These are phyloP conservation scores for Jordanella pulchra DNA, from an alignment of 2,797 vertebrate genomes.

Conservation along the genomic window DNA sequence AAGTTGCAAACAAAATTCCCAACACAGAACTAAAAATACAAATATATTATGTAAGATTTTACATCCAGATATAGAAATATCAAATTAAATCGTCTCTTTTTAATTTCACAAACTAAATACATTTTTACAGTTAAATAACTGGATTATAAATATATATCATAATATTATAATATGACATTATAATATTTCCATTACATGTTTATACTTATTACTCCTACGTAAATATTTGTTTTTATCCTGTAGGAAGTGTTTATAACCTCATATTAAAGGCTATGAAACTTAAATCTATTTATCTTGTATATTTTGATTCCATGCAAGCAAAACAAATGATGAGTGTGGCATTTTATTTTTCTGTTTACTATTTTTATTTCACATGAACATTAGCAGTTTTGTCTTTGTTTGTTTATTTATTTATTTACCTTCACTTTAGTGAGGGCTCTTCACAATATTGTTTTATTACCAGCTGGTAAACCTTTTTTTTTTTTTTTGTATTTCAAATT, in stretches of 20 bases:
- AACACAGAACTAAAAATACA: neutral
- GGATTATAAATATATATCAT: neutral
- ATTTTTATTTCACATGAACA: neutral
- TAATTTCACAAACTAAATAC: too few relatives aligned
- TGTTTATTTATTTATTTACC: neutral
- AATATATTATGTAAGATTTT: neutral
- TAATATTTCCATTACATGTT: neutral
- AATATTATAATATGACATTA: too few relatives aligned
- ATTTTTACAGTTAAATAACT: too few relatives aligned
- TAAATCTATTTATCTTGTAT: too few relatives aligned
- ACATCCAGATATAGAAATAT: neutral
- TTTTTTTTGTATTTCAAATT: neutral
- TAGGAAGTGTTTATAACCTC: neutral
- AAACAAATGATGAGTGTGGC: neutral
- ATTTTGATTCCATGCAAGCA: neutral
- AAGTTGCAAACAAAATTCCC: neutral
- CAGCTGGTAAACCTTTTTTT: neutral
- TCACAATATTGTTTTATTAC: neutral
- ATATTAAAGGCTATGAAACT: neutral
- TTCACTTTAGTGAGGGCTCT: neutral
- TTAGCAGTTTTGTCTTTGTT: neutral
- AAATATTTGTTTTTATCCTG: neutral
- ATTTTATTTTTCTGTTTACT: neutral
- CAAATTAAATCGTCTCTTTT: neutral
- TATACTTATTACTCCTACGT: neutral